A percentile compares a stretch with the other conserved stretches of the same genome.
phyloP scores from a whole-genome alignment of 2,888 invertebrate species.

The Tetragnatha montana region DNA sequence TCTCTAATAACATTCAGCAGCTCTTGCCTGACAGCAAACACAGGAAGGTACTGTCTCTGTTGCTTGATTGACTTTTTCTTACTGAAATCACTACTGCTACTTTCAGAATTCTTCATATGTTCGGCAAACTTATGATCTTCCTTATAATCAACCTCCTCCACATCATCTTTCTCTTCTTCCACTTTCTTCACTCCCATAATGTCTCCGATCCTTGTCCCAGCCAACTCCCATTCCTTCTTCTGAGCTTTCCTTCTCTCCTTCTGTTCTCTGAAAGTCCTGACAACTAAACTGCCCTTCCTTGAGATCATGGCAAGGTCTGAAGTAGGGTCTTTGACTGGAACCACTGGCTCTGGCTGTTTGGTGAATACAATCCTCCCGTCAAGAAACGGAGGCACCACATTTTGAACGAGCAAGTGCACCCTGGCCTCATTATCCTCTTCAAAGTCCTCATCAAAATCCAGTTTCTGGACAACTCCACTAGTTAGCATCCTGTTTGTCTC shows the following conservation, averaged over 20 bases:
- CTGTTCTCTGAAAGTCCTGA: constrained; percentile 93
- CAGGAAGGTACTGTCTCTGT: constrained; percentile 94
- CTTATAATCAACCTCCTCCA: constrained; percentile 88
- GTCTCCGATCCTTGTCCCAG: constrained; percentile 95
- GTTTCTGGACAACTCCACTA: constrained; percentile 89
- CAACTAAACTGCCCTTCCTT: constrained; percentile 91
- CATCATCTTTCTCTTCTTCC: constrained; percentile 81
- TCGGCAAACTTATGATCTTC: constrained; percentile 97
- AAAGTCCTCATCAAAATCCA: constrained; percentile 89
- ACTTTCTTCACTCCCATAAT: constrained; percentile 94
- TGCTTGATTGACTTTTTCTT: constrained; percentile 80
- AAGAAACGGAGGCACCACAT: constrained; percentile 98
- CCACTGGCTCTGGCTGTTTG: constrained; percentile 98
- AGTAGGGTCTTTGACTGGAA: constrained; percentile 95
- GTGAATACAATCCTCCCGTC: constrained; percentile 99
- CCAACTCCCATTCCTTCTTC: constrained; percentile 99
- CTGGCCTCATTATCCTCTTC: constrained; percentile 96
- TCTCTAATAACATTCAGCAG: constrained; percentile 92
- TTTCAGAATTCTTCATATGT: constrained; percentile 85
- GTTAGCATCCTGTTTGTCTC: constrained; percentile 98
- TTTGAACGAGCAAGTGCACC: constrained; percentile 96
- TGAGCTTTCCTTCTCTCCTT: constrained; percentile 97
- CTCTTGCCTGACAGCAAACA: constrained; percentile 95
- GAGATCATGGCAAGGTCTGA: constrained; percentile 98
- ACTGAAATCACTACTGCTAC: constrained; percentile 80